phyloP scores from a whole-genome alignment of 2,888 invertebrate genomes.

The Eugnorisma glareosa region DNA sequence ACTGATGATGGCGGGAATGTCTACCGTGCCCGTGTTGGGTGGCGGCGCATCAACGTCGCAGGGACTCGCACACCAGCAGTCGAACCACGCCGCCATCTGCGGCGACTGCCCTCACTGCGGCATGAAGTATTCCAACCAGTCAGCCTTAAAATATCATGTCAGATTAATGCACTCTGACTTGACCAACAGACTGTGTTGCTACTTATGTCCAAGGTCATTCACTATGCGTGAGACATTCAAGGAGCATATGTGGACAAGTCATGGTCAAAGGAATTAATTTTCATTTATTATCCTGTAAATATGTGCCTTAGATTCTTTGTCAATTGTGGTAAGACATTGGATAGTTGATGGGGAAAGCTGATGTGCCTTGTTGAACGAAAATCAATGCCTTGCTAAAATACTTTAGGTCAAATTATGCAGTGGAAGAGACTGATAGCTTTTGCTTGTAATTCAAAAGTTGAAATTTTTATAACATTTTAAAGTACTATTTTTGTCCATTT shows the following conservation, averaged over 20 bases:
- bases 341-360: constrained; percentile 51
- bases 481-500: constrained; percentile 39
- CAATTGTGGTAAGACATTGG: constrained; percentile 66
- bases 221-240: constrained; percentile 93
- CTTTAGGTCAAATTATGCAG: constrained; percentile 52
- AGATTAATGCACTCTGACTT: constrained; percentile 93
- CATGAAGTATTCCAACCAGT: constrained; percentile 93
- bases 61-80: constrained; percentile 82
- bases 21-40: constrained; percentile 78
- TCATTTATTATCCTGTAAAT: constrained; percentile 58
- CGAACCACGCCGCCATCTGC: constrained; percentile 90
- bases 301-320: constrained; percentile 82
- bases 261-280: constrained; percentile 91
- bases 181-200: constrained; percentile 92
- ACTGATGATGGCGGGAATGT: constrained; percentile 84
- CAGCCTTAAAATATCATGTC: constrained; percentile 93
- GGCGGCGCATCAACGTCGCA: constrained; percentile 86
- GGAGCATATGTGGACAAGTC: constrained; percentile 93
- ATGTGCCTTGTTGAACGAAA: constrained; percentile 65
- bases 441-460: constrained; percentile 56
- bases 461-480: constrained; percentile 50
- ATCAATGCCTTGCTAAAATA: constrained; percentile 56
- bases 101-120: constrained; percentile 93
- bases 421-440: constrained; percentile 68
- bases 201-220: constrained; percentile 93